Percentiles rank a stretch among this genome's conserved stretches.
Conservation (phyloP, 2,888 invertebrate species). For the Gastracanthus pulcherrimus region DNA sequence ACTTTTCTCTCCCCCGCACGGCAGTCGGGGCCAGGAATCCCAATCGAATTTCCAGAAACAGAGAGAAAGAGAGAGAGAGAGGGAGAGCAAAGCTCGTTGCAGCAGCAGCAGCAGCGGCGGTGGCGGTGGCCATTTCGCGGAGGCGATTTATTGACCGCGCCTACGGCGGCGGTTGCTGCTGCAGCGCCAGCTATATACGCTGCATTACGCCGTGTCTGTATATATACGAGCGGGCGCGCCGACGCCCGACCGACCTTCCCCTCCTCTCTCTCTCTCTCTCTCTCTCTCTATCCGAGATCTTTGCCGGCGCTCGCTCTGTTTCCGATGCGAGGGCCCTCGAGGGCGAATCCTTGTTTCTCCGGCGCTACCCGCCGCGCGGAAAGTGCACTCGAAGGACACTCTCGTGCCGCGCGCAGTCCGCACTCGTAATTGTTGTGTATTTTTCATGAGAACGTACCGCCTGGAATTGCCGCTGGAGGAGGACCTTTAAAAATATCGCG, state of each 20-base stretch:
- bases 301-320: background rate
- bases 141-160: conserved; percentile 50
- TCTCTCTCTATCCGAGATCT: conserved; percentile 3
- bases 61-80: no score
- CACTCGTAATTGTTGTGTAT: conserved; percentile 48
- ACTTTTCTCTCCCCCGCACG: background rate
- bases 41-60: conserved; percentile 38
- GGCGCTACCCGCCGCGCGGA: no score
- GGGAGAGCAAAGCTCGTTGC: background rate
- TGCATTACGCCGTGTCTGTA: background rate
- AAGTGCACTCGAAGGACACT: conserved; percentile 23
- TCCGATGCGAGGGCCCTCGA: conserved; percentile 9
- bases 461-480: background rate
- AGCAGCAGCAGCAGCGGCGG: background rate
- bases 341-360: conserved; percentile 16
- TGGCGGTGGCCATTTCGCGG: conserved; percentile 19
- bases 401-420: background rate
- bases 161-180: conserved; percentile 3
- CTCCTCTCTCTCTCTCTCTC: background rate
- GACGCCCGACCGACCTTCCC: conserved; percentile 7
- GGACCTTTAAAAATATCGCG: conserved; percentile 23
- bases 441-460: conserved; percentile 35
- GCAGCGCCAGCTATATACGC: background rate
- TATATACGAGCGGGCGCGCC: background rate
- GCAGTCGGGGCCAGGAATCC: background rate